Evolutionary conservation across 2,113 vertebrate genomes (phyloP).

Genomic region (Orientallactaga bullata): DNA sequence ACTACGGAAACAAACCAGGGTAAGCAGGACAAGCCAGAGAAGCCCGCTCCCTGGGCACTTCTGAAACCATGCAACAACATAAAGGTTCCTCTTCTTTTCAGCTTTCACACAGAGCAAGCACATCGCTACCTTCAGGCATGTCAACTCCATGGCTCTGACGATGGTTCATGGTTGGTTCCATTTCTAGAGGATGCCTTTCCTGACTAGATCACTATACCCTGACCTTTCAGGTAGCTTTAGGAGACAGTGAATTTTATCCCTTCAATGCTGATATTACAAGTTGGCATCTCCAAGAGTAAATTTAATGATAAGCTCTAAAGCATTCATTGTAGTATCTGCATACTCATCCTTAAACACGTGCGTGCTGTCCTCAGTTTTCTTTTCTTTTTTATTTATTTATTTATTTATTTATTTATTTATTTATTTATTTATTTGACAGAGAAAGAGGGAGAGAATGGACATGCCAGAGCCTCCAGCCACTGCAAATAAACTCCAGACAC

Average conservation of each 20-base stretch:
- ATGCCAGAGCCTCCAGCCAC: no score
- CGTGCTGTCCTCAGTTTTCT: conserved; percentile 39
- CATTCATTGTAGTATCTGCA: background rate
- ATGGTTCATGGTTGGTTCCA: background rate
- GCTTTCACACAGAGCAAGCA: background rate
- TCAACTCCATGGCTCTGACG: background rate
- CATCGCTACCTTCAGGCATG: background rate
- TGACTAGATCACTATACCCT: background rate
- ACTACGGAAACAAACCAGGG: background rate
- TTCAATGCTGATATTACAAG: background rate
- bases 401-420: no score
- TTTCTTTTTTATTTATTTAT: no score
- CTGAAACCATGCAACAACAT: background rate
- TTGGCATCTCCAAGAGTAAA: background rate
- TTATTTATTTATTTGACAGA: no score
- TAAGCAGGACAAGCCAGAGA: background rate
- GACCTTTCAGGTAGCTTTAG: background rate
- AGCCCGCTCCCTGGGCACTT: background rate
- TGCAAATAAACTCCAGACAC: no score
- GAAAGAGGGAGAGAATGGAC: no score
- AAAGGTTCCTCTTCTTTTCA: background rate
- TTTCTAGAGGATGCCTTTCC: background rate
- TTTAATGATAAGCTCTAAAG: conserved; percentile 6
- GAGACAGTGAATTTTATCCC: background rate
- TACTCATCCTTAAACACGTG: background rate